A percentile compares a stretch with the other conserved stretches of the same genome.
These are phyloP conservation scores for Centruroides sculpturatus DNA, from an alignment of 1,140 invertebrate species.

Conservation along the genomic window DNA sequence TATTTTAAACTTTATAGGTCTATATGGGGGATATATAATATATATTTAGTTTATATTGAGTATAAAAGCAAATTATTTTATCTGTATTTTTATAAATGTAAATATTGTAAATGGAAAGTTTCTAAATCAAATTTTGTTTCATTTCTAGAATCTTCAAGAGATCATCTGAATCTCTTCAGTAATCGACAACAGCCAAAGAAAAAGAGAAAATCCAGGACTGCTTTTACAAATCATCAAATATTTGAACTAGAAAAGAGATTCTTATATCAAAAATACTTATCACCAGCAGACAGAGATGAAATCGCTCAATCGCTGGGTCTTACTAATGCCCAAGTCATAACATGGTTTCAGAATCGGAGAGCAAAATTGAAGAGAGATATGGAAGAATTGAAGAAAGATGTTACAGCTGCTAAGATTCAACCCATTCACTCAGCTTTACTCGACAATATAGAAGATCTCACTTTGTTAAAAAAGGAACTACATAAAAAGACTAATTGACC, in stretches of 20 bases:
- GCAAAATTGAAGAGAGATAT: constrained; percentile 95
- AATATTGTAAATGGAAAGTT: no score
- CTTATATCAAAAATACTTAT: constrained; percentile 93
- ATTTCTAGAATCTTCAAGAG: constrained; percentile 7
- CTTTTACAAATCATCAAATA: constrained; percentile 97
- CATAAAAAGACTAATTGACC: not conserved
- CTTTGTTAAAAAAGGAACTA: not conserved
- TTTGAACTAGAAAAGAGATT: constrained; percentile 95
- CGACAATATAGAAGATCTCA: constrained; percentile 30
- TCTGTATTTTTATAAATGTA: no score
- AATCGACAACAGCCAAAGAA: constrained; percentile 82
- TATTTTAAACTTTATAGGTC: no score
- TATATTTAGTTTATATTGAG: no score
- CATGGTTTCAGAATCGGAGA: constrained; percentile 95
- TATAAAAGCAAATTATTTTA: no score
- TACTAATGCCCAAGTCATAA: constrained; percentile 92
- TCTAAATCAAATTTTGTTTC: no score
- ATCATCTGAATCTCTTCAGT: constrained; percentile 41
- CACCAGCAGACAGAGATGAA: constrained; percentile 89
- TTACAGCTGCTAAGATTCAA: constrained; percentile 73
- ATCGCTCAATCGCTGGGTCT: constrained; percentile 83
- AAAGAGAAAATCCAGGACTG: constrained; percentile 91
- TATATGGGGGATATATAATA: no score
- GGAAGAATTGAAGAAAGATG: constrained; percentile 96
- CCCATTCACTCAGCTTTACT: constrained; percentile 59